Base-by-base conservation (phyloP, 1,140 invertebrate genomes). In the Bombus superbus region DNA sequence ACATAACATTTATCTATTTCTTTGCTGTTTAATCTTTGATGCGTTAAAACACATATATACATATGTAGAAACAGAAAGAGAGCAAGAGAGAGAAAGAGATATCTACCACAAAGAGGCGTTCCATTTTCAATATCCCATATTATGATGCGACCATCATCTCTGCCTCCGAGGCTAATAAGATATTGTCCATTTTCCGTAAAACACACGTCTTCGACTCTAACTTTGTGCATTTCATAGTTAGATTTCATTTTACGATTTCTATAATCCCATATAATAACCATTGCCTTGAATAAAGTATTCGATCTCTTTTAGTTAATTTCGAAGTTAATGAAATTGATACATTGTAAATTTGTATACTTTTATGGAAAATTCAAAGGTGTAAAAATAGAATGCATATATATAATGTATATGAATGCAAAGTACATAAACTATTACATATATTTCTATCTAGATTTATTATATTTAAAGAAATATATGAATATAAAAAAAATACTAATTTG, bases 251-350 rank as follows among this genome's bases (percentile, higher is more conserved):
- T 95, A 84, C 96, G 96, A 66, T 95, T 96, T 13, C 97, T 95
- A 92, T 97, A 99, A 92, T 98, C 97, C 98, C 98, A 99, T 32
- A 99, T 93, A 88, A 98, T 98, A 0, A 98, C 97, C 85, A 96
- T 96, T 10, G 98, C 97, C 96, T 97, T 75, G 89, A 94, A 75
- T 86, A 79, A 81, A 38, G 13, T 32, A 38, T 68, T 38, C 3
- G 1, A 38, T 68, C 18, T 35, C 22, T 62, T 32, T 35, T 18
- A 35, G 18, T 22, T 68, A 68, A 35, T 68, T 68, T 35, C 9
- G 18, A 62, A 91, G 42, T 40, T 8, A 28, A n/a, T 22, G 25
- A 35, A 81, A 28, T 35, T 4, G 10, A 83, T 38, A 22, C 2
- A 18, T 35, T 18, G 6, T 9, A 35, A 66, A 66, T 66, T 66